Base-by-base conservation (phyloP, 2,113 vertebrate genomes). In the Xerus inauris region DNA sequence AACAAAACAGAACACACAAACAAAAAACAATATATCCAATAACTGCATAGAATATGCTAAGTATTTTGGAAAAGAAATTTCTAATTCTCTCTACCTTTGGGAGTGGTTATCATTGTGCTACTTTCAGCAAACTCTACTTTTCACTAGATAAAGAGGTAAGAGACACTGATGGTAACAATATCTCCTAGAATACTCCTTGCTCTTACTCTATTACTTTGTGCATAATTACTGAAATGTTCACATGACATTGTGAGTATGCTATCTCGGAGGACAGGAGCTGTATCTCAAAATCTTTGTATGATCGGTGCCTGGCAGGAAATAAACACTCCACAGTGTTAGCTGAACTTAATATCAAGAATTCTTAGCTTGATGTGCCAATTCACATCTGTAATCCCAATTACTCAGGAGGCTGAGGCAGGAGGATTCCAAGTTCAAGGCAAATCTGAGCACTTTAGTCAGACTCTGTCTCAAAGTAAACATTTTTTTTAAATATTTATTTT, bases 1-100 rank as follows among this genome's bases (percentile, higher is more conserved):
- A 57, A 54, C 14, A 54, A 16, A 54, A n/a, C n/a, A n/a, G n/a
- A n/a, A n/a, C n/a, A n/a, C n/a, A n/a, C n/a, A 54, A 54, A 13
- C 51, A 54, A 54, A 47, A 85, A 93, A 93, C 1, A 89, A 1
- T 24, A 67, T 94, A 87, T 49, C 59, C 49, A 77, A 26, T 57
- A n/a, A 91, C 86, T 82, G 28, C 69, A 32, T 64, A 54, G 24
- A 40, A 69, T 49, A 82, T 10, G 13, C 8, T 59, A 81, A 91
- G 13, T 62, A 65, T 73, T 93, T 88, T 93, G 14, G n/a, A 64
- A 76, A 92, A 88, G 42, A 87, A 71, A 26, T 87, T 86, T 65
- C 40, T 49, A 85, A 76, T 77, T 82, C 45, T 62, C 20, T 30
- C n/a, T 81, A 11, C 69, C 83, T 88, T 76, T 65, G 87, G 79